Evolutionary conservation across 2,113 vertebrate species (phyloP), one percentile per base, ranked within the genome.

Genomic region (Ia io): DNA sequence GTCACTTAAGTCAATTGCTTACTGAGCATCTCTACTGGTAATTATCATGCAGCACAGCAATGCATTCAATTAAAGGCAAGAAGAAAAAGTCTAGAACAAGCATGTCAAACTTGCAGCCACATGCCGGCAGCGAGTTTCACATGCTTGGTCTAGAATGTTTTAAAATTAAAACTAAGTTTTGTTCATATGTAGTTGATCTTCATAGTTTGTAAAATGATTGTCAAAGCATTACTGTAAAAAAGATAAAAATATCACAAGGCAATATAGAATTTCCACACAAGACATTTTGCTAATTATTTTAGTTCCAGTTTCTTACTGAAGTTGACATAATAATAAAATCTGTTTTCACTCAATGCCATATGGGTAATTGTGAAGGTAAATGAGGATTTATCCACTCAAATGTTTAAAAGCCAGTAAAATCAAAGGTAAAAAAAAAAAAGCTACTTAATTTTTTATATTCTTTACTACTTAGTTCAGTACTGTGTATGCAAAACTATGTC

Each of bases 371-470:
- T 78, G 69, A 90, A 69, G 9, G 51, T 8, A 82, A 88, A 44
- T 32, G 13, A 95, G n/a, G 49, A 82, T 80, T 63, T 85, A 59
- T 84, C 44, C 30, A 77, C 30, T 49, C 30, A 80, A 82, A 88
- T 83, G 32, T 92, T 90, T 23, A 92, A 95, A 88, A 74, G 53
- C 59, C 18, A 70, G 40, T 56, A 80, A 90, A 84, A 80, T 74
- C 49, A 76, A 93, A 78, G 9, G 23, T 44, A 20, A 40, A 25
- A 53, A 59, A 53, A 49, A 49, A 80, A 80, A 79, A 89, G 37
- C 67, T 88, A 77, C n/a, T 65, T 51, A 53, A 40, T 23, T 63
- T 63, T 89, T 6, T 20, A n/a, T 9, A 25, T 12, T 82, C 42
- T 40, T 77, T 49, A 77, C 44, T 59, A 65, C 51, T 92, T 76